Base-by-base conservation (phyloP, 1,140 invertebrate species). In the Euura saliciscinereae region DNA sequence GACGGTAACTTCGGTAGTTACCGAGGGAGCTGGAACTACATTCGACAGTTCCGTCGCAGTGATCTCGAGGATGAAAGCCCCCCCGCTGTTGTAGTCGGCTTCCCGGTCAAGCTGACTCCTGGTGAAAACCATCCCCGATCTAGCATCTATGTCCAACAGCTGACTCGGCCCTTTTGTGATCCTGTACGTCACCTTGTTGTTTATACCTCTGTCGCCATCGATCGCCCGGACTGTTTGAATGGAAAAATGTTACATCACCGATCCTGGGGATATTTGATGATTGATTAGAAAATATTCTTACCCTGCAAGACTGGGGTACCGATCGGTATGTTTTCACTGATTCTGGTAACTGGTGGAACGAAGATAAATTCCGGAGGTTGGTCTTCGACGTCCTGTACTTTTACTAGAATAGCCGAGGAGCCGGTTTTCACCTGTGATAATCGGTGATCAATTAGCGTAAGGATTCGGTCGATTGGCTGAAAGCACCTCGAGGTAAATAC, bases 161-260 rank as follows among this genome's bases (percentile, higher is more conserved):
- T 88, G 85, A 72, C 93, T 91, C 43, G 91, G 91, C 65, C 94
- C 94, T 65, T 92, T 90, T 59, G 93, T 91, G 69, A 98, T 92
- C 44, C 92, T 91, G 84, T 98, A 98, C 1, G 90, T 90, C 65
- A 98, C 96, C 64, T 90, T 90, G 82, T 98, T 97, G 85, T 98
- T 97, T 71, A 98, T 92, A 0, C 95, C 96, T 76, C 95, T 91
- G 86, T 98, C 96, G 1, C 96, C 96, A 86, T 98, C 96, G 77
- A 97, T 91, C 2, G 96, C 96, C 81, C 92, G 91, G n/a, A 97
- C 96, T 92, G 80, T 6, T 87, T 87, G 51, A 72, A 73, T 68
- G 69, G 65, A 64, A 10, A 70, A 70, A n/a, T 11, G 1, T 10
- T 10, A 68, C 10, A 42, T 68, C 45, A 6, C 42, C 11, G 5